Conservation (phyloP, 2,113 vertebrate species). For the Mirounga angustirostris region DNA sequence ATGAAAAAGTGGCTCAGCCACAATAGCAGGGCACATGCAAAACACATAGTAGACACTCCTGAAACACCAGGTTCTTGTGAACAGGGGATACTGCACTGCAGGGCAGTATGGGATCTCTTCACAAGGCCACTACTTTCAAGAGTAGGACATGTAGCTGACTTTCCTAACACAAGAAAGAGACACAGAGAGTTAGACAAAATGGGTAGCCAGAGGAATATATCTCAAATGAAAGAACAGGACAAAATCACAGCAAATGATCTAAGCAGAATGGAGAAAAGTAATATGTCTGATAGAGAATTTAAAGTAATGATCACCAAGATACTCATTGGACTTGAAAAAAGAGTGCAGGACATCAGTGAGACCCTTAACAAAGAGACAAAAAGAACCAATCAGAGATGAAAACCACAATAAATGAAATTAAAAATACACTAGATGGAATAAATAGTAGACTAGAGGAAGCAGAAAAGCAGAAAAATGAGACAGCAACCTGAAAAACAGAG, state of each 20-base stretch:
- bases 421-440: background rate
- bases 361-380: background rate
- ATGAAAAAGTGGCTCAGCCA: background rate
- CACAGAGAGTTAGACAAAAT: background rate
- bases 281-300: background rate
- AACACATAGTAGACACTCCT: background rate
- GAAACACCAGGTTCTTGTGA: background rate
- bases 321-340: background rate
- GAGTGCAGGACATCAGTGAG: background rate
- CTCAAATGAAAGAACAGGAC: background rate
- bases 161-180: background rate
- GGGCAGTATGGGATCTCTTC: background rate
- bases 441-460: background rate
- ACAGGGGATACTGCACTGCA: background rate
- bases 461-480: background rate
- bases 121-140: background rate
- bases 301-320: background rate
- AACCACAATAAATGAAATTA: background rate
- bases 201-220: background rate
- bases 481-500: background rate
- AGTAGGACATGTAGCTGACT: background rate
- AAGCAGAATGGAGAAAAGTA: background rate
- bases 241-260: background rate
- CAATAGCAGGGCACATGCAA: background rate
- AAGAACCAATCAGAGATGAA: background rate